Percentiles rank a stretch among this genome's conserved stretches.
Conservation (phyloP, 2,113 vertebrate genomes). For the Stictonetta naevosa region DNA sequence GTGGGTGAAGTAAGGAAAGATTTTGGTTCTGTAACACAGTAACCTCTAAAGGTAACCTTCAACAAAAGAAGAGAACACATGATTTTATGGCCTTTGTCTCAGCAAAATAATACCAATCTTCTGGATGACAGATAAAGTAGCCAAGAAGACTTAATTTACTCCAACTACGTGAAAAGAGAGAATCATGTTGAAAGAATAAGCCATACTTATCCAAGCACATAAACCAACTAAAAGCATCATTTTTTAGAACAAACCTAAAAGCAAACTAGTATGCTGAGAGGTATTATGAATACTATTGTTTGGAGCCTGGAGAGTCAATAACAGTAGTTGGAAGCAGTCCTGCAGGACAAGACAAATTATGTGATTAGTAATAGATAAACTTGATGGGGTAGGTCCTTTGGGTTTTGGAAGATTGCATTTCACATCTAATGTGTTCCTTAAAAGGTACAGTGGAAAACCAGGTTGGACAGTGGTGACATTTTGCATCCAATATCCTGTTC, state of each 20-base stretch:
- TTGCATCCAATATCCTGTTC: not conserved
- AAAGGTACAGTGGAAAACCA: slow-evolving; percentile 11
- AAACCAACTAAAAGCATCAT: not conserved
- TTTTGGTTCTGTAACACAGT: not conserved
- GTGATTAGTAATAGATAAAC: slow-evolving; percentile 4
- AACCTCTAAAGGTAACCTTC: not conserved
- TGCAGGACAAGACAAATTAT: not conserved
- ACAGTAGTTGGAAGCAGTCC: not conserved
- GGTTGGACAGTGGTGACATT: not conserved
- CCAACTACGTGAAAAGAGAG: not conserved
- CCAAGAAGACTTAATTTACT: slow-evolving; percentile 27
- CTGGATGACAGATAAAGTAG: slow-evolving; percentile 8
- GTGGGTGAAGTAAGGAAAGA: not conserved
- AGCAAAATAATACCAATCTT: slow-evolving; percentile 14
- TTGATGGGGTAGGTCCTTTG: not conserved
- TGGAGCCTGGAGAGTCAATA: not conserved
- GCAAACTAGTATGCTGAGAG: not conserved
- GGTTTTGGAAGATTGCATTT: slow-evolving; percentile 5
- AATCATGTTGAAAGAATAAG: not conserved
- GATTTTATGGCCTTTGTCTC: not conserved
- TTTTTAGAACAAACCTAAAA: not conserved
- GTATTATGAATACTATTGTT: not conserved
- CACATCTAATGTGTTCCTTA: slow-evolving; percentile 6
- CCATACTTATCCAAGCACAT: not conserved
- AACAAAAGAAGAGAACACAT: not conserved